Conservation (phyloP, 2,113 vertebrate species). For the Urocynchramus pylzowi region DNA sequence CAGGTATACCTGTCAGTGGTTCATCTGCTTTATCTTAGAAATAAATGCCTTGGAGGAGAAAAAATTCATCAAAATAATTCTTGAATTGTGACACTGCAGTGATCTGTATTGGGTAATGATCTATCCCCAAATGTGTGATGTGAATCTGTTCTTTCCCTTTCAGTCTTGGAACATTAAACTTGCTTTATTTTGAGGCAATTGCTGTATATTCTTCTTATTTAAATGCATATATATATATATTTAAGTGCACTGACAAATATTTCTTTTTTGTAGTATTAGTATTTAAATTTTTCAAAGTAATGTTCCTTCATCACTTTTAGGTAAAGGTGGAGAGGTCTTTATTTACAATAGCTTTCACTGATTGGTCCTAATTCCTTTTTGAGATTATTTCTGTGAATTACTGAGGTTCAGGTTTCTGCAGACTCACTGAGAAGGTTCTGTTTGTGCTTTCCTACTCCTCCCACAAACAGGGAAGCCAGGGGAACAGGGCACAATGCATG, state of each 20-base stretch:
- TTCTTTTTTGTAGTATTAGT: neutral
- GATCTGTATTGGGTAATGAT: neutral
- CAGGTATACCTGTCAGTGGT: neutral
- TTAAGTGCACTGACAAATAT: neutral
- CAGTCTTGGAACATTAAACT: neutral
- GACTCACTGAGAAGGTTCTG: neutral
- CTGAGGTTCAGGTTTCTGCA: neutral
- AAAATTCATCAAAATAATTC: neutral
- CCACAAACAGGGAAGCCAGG: neutral
- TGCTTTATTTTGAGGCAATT: neutral
- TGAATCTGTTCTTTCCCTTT: neutral
- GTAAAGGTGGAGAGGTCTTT: neutral
- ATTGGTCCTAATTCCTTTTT: neutral
- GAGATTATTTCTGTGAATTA: neutral
- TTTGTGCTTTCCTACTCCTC: neutral
- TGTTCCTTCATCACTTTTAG: neutral
- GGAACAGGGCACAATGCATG: too few relatives aligned
- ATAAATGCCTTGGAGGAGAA: neutral
- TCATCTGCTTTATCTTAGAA: neutral
- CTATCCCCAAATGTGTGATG: neutral
- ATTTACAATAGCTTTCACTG: neutral
- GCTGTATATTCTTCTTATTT: neutral
- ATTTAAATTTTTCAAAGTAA: neutral
- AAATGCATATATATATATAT: neutral
- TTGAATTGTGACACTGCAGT: neutral